Conservation (phyloP, 2,797 vertebrate genomes). For the Sebastes miniatus region DNA sequence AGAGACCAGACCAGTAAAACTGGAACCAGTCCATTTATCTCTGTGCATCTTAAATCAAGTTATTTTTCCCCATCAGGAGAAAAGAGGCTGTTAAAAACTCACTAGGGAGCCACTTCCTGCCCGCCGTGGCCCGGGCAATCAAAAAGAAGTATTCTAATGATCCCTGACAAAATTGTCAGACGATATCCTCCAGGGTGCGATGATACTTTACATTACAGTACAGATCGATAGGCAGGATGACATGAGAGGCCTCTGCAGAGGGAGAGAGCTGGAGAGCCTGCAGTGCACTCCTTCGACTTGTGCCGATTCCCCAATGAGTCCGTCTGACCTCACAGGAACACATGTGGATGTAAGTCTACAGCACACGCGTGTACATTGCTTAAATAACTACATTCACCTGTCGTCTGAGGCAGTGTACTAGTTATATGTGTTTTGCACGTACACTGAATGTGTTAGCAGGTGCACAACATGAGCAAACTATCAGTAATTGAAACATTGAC, state of each 20-base stretch:
- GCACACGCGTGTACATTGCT: not conserved
- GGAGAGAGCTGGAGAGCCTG: constrained; percentile 28
- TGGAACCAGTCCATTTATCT: constrained; percentile 49
- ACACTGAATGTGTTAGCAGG: not conserved
- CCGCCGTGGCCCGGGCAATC: constrained; percentile 58
- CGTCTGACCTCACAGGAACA: constrained; percentile 40
- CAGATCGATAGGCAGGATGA: constrained; percentile 77
- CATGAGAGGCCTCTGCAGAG: constrained; percentile 60
- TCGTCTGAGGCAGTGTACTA: not conserved
- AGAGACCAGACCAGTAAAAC: constrained; percentile 24
- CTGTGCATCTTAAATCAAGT: constrained; percentile 58
- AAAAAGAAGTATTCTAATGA: constrained; percentile 81
- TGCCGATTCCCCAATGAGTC: constrained; percentile 27
- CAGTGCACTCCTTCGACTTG: constrained; percentile 18
- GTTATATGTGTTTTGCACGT: not conserved
- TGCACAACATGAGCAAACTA: not conserved
- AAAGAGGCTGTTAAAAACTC: constrained; percentile 60
- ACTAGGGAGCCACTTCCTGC: constrained; percentile 59
- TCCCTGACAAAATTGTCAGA: constrained; percentile 80
- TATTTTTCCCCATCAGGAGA: constrained; percentile 37
- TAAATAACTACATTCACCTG: not conserved
- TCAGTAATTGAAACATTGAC: constrained; percentile 19
- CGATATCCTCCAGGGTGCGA: constrained; percentile 79
- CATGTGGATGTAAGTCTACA: not conserved
- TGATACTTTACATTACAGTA: constrained; percentile 82